phyloP scores from a whole-genome alignment of 2,113 vertebrate genomes.

The Zosterops borbonicus region DNA sequence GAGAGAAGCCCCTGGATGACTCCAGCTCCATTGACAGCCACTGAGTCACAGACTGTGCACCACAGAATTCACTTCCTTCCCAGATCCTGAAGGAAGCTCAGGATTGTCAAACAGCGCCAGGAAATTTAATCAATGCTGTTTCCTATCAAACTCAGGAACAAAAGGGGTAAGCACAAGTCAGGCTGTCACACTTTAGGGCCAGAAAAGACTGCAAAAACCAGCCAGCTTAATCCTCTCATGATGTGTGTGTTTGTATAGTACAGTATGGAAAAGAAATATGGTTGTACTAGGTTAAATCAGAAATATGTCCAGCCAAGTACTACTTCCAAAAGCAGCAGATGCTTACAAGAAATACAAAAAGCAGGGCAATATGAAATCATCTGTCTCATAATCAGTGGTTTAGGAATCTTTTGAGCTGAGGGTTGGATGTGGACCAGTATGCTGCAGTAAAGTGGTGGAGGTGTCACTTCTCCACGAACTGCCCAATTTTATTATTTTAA shows the following conservation, averaged over 20 bases:
- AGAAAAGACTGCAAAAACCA: background rate
- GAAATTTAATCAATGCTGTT: background rate
- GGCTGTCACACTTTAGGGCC: background rate
- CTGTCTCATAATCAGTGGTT: background rate
- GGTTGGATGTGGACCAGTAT: background rate
- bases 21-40: background rate
- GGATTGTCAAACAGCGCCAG: background rate
- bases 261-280: background rate
- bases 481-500: too few species aligned
- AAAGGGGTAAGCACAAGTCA: background rate
- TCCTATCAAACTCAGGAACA: background rate
- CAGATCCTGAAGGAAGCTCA: background rate
- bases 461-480: background rate
- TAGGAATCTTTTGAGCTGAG: background rate
- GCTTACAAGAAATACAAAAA: background rate
- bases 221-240: background rate
- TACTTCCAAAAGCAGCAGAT: background rate
- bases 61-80: accelerated
- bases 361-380: background rate
- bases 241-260: background rate
- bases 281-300: background rate
- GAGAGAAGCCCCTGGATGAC: accelerated
- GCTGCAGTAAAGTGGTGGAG: background rate
- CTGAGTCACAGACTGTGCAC: accelerated
- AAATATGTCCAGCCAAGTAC: background rate